Conservation (phyloP, 2,888 invertebrate genomes). For the Drosophila neutralis region DNA sequence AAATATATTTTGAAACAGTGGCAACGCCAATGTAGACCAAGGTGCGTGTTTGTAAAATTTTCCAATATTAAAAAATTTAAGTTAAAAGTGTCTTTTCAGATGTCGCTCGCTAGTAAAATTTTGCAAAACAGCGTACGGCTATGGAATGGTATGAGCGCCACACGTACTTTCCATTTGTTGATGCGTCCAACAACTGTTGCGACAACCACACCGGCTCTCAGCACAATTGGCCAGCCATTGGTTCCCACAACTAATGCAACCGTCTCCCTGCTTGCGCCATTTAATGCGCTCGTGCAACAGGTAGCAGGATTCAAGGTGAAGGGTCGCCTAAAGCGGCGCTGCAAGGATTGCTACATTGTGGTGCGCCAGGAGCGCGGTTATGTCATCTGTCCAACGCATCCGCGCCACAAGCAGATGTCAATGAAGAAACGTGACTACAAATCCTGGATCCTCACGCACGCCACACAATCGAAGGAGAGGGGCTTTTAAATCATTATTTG, state of each 20-base stretch:
- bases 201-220: slow-evolving; percentile 18
- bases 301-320: slow-evolving; percentile 90
- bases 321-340: slow-evolving; percentile 88
- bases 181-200: slow-evolving; percentile 50
- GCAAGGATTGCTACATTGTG: slow-evolving; percentile 92
- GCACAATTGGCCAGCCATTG: slow-evolving; percentile 27
- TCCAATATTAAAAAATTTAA: slow-evolving; percentile 26
- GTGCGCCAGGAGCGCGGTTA: slow-evolving; percentile 88
- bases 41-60: slow-evolving; percentile 40
- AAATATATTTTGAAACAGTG: slow-evolving; percentile 21
- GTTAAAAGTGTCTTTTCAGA: slow-evolving; percentile 64
- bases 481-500: slow-evolving; percentile 60
- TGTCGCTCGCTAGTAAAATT: slow-evolving; percentile 70
- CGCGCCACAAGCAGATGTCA: slow-evolving; percentile 93
- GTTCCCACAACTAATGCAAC: slow-evolving; percentile 15
- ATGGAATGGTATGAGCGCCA: slow-evolving; percentile 37
- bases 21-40: slow-evolving; percentile 23
- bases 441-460: slow-evolving; percentile 91
- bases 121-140: slow-evolving; percentile 45
- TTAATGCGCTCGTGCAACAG: slow-evolving; percentile 80
- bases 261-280: slow-evolving; percentile 68
- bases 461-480: slow-evolving; percentile 87
- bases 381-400: slow-evolving; percentile 90
- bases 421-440: slow-evolving; percentile 89
- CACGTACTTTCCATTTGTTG: slow-evolving; percentile 75